phyloP scores from a whole-genome alignment of 2,797 vertebrate species.

The Propithecus perrieri region DNA sequence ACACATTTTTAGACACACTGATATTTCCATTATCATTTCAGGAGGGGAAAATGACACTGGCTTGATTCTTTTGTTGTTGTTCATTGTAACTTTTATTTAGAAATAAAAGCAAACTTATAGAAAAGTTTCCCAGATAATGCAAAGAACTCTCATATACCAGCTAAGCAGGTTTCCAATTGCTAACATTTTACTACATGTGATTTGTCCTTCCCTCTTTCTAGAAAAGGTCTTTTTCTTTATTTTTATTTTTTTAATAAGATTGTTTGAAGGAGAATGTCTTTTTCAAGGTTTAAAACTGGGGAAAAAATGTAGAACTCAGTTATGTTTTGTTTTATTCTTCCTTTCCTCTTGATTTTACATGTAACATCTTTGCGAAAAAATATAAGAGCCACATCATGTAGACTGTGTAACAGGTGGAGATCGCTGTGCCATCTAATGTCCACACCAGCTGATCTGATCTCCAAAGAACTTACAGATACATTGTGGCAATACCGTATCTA shows the following conservation, averaged over 20 bases:
- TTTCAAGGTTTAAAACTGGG: background rate
- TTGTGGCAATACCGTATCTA: rapidly evolving
- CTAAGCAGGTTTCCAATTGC: background rate
- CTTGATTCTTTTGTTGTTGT: background rate
- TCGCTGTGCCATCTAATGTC: rapidly evolving
- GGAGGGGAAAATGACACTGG: background rate
- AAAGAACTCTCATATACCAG: background rate
- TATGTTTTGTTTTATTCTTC: background rate
- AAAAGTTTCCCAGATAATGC: background rate
- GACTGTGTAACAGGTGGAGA: background rate
- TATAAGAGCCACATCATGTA: background rate
- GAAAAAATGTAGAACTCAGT: background rate
- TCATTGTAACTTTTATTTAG: background rate
- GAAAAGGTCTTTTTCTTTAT: background rate
- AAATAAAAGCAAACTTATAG: background rate
- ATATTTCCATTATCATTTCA: background rate
- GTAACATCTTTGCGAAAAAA: background rate
- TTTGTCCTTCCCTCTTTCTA: background rate
- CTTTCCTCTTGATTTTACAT: background rate
- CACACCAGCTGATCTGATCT: background rate
- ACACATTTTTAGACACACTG: background rate
- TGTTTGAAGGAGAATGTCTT: background rate
- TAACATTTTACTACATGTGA: background rate
- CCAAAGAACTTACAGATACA: background rate
- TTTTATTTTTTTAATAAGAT: too few relatives aligned